Percentiles rank a stretch among this genome's conserved stretches.
Conservation (phyloP, 2,888 invertebrate genomes). For the Cremastobaeus sp. region DNA sequence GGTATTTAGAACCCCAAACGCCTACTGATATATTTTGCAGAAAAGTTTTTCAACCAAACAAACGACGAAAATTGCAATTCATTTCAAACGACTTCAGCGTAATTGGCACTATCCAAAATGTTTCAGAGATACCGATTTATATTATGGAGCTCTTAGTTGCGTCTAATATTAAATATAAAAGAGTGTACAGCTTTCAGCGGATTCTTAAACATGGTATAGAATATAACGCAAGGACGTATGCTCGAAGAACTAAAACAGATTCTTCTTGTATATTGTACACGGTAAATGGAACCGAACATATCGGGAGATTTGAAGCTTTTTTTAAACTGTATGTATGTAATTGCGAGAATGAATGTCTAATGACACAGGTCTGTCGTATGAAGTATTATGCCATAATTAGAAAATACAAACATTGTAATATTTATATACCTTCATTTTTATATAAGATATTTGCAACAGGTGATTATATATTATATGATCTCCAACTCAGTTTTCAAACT, state of each 20-base stretch:
- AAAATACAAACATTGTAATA: not conserved
- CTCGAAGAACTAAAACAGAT: conserved; percentile 1
- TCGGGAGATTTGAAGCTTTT: conserved; percentile 6
- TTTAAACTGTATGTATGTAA: conserved; percentile 2
- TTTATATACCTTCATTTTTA: not conserved
- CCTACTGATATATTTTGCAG: not conserved
- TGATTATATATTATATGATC: too few species aligned
- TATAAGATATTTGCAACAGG: too few species aligned
- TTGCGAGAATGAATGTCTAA: conserved; percentile 2
- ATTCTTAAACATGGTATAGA: not conserved
- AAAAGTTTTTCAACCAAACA: not conserved
- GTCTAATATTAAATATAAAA: not conserved
- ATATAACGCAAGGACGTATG: conserved; percentile 3
- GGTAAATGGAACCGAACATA: not conserved
- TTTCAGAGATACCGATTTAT: too few species aligned
- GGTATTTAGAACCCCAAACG: not conserved
- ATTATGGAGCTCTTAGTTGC: too few species aligned
- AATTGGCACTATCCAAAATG: too few species aligned
- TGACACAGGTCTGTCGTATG: not conserved
- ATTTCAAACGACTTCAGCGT: too few species aligned
- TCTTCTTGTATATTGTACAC: conserved; percentile 12
- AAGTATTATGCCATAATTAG: conserved; percentile 7
- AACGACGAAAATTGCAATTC: not conserved
- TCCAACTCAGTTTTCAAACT: too few species aligned
- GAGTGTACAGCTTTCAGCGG: not conserved